Percentiles rank a stretch among this genome's conserved stretches.
These are phyloP conservation scores for Selenia dentaria DNA, from an alignment of 2,888 invertebrate species.

Conservation along the genomic window DNA sequence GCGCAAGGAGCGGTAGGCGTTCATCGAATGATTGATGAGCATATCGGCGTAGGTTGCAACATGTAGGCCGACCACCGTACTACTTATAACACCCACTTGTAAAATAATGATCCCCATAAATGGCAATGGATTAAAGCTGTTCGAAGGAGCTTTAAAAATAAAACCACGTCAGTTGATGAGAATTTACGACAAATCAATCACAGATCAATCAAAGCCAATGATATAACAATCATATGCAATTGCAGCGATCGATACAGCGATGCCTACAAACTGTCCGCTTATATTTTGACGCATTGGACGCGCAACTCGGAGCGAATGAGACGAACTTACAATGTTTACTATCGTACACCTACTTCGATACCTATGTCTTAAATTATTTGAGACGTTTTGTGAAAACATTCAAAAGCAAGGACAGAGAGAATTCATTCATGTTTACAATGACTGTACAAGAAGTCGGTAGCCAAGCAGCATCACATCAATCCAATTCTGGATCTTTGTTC, in stretches of 20 bases:
- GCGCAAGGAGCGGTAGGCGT: slow-evolving; percentile 51
- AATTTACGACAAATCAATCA: slow-evolving; percentile 11
- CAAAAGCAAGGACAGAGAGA: slow-evolving; percentile 30
- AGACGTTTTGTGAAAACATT: slow-evolving; percentile 28
- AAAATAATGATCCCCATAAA: slow-evolving; percentile 56
- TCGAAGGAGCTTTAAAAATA: slow-evolving; percentile 24
- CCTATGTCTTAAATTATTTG: slow-evolving; percentile 27
- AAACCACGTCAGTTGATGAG: slow-evolving; percentile 18
- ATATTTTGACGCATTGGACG: too few relatives aligned
- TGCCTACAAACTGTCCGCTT: too few relatives aligned
- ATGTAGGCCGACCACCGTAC: slow-evolving; percentile 59
- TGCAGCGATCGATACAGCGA: too few relatives aligned
- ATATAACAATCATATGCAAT: background rate
- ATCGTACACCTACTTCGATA: too few relatives aligned
- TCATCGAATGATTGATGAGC: slow-evolving; percentile 70
- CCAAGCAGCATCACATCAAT: slow-evolving; percentile 64
- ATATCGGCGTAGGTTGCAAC: slow-evolving; percentile 67
- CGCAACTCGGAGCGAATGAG: slow-evolving; percentile 25
- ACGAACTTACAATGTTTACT: slow-evolving; percentile 23
- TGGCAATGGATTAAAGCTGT: slow-evolving; percentile 37
- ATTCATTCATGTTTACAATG: slow-evolving; percentile 60
- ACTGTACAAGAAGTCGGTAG: slow-evolving; percentile 52
- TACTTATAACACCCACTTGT: slow-evolving; percentile 65
- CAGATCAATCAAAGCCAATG: slow-evolving; percentile 9
- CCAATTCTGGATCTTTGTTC: slow-evolving; percentile 71